Percentiles rank a stretch among this genome's conserved stretches.
phyloP scores from a whole-genome alignment of 2,888 invertebrate genomes.

The Coecobrya sp. region DNA sequence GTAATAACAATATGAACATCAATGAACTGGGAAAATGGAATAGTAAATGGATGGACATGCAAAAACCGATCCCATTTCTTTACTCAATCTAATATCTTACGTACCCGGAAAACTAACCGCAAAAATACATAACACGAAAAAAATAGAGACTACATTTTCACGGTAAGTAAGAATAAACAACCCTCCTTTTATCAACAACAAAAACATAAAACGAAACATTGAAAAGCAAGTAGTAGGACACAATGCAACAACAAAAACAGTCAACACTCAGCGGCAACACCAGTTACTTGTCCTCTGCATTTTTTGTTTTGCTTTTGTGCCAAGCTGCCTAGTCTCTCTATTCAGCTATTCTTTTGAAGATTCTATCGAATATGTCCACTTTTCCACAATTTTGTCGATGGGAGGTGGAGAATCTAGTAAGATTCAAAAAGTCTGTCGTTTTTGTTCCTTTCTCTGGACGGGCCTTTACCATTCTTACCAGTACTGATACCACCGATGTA shows the following conservation, averaged over 20 bases:
- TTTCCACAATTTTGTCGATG: neutral
- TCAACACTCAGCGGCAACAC: neutral
- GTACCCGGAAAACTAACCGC: neutral
- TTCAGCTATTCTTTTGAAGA: conserved; percentile 28
- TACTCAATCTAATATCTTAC: conserved; percentile 63
- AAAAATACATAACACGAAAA: neutral
- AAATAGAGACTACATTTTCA: neutral
- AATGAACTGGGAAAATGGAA: conserved; percentile 64
- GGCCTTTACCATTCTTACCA: neutral
- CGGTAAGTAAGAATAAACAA: conserved; percentile 1
- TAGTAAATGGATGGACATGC: conserved; percentile 74
- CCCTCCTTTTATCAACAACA: neutral
- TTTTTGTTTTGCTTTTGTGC: neutral
- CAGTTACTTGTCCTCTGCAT: neutral
- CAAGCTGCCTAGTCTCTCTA: neutral
- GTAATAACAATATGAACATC: conserved; percentile 59
- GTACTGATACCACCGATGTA: neutral
- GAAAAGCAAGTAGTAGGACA: neutral
- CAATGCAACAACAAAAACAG: conserved; percentile 3
- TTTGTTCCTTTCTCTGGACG: neutral
- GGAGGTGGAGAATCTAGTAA: neutral
- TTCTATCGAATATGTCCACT: neutral
- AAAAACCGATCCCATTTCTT: conserved; percentile 68
- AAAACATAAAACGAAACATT: conserved; percentile 1
- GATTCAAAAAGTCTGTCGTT: neutral